Base-by-base conservation (phyloP, 2,888 invertebrate species). In the Gymnoscelis rufifasciata region DNA sequence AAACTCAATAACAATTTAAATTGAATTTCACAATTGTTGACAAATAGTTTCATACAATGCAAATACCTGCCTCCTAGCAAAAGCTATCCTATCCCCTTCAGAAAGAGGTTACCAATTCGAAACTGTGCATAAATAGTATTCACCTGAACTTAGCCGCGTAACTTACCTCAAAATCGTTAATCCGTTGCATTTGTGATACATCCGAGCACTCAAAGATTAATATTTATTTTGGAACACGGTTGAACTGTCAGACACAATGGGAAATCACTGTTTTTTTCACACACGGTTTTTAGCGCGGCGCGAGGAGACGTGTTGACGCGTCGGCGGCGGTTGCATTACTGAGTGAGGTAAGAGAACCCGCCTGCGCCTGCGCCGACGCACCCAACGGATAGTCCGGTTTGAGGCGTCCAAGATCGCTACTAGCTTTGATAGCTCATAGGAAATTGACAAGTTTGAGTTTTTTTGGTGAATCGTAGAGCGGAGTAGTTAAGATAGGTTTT, bases 371-470 rank as follows among this genome's bases (percentile, higher is more conserved):
- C 81, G 78, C 74, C 62, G 61, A 75, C 79, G 78, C 76, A 64
- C 54, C 44, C 72, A 74, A 73, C 78, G 72, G 78, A 81, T 78
- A 74, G 83, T 77, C 86, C 86, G 86, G 86, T 84, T 84, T 54
- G 52, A 43, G 42, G 43, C 54, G 54, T 52, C 54, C 56, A 47
- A 56, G 55, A 49, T 51, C 51, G 49, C 43, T 55, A 43, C 38
- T 44, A 37, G 37, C 43, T 36, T 35, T 53, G 51, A 53, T 35
- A 35, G 19, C 35, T 35, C 35, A 35, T 35, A 35, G 35, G 15
- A 35, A 35, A 37, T 13, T 26, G 37, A 37, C 37, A 37, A 11
- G 19, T 19, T 19, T 19, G 10, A 27, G 38, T 26, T 15, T 35
- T 35, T 19, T 19, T 19, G 19, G 19, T 19, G 5, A 3, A 19